Conservation (phyloP, 1,140 invertebrate species). For the Prorops nasuta region DNA sequence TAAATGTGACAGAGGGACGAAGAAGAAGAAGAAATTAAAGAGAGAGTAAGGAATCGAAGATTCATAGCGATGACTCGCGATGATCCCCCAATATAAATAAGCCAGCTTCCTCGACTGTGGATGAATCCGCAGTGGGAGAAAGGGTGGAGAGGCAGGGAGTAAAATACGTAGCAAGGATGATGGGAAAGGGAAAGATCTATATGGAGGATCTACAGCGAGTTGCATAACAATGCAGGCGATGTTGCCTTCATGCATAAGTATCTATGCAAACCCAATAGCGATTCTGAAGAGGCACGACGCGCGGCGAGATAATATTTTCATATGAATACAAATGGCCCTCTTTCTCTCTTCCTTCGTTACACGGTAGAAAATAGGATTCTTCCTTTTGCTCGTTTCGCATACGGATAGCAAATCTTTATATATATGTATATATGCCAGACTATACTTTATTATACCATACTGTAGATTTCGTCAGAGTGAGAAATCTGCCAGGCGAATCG, state of each 20-base stretch:
- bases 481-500: too few species aligned
- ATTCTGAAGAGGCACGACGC: conserved; percentile 38
- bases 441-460: not conserved
- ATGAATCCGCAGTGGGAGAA: too few species aligned
- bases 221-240: conserved; percentile 40
- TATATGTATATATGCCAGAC: not conserved
- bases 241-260: conserved; percentile 43
- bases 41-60: too few species aligned
- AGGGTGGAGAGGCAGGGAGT: too few species aligned
- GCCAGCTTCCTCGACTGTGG: too few species aligned
- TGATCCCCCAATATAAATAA: too few species aligned
- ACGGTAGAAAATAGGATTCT: not conserved
- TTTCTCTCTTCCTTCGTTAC: conserved; percentile 1
- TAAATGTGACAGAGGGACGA: too few species aligned
- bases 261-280: conserved; percentile 43
- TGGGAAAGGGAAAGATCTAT: conserved; percentile 31
- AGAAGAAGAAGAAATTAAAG: too few species aligned
- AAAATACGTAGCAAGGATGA: conserved; percentile 36
- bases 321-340: conserved; percentile 39
- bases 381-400: not conserved
- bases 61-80: too few species aligned
- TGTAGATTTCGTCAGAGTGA: not conserved
- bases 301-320: conserved; percentile 40
- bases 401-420: too few species aligned
- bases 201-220: conserved; percentile 37